Conservation (phyloP, 2,888 invertebrate species). For the Polydesmus complanatus region DNA sequence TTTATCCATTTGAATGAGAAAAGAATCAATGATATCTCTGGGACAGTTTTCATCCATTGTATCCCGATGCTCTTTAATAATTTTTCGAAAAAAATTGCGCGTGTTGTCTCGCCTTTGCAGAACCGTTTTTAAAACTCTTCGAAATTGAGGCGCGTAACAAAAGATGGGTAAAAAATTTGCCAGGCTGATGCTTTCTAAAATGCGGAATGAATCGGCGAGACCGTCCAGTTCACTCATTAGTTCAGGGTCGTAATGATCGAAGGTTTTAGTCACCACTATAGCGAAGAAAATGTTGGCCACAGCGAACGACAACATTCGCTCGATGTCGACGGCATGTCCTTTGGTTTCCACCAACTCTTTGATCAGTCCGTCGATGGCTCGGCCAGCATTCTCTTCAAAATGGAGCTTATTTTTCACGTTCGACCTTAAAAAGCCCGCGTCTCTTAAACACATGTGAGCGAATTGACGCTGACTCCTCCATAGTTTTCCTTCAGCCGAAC, state of each 20-base stretch:
- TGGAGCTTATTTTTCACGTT: conserved; percentile 27
- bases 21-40: conserved; percentile 20
- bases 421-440: conserved; percentile 55
- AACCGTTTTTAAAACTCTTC: background rate
- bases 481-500: conserved; percentile 62
- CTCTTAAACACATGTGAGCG: conserved; percentile 53
- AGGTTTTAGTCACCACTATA: conserved; percentile 15
- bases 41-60: conserved; percentile 8
- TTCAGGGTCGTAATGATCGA: conserved; percentile 16
- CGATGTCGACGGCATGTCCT: conserved; percentile 15
- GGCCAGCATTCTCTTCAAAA: conserved; percentile 12
- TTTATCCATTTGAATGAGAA: conserved; percentile 17
- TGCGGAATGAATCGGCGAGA: conserved; percentile 15
- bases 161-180: conserved; percentile 15
- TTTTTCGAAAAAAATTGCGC: conserved; percentile 14
- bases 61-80: conserved; percentile 16
- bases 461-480: conserved; percentile 74
- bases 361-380: conserved; percentile 13
- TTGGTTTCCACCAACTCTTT: conserved; percentile 9
- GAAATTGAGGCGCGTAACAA: conserved; percentile 5
- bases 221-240: conserved; percentile 13
- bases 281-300: conserved; percentile 16
- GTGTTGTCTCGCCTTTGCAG: background rate
- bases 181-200: conserved; percentile 14
- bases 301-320: conserved; percentile 14